A percentile compares a stretch with the other conserved stretches of the same genome.
phyloP scores from a whole-genome alignment of 2,113 vertebrate species.

The Caranx ignobilis region DNA sequence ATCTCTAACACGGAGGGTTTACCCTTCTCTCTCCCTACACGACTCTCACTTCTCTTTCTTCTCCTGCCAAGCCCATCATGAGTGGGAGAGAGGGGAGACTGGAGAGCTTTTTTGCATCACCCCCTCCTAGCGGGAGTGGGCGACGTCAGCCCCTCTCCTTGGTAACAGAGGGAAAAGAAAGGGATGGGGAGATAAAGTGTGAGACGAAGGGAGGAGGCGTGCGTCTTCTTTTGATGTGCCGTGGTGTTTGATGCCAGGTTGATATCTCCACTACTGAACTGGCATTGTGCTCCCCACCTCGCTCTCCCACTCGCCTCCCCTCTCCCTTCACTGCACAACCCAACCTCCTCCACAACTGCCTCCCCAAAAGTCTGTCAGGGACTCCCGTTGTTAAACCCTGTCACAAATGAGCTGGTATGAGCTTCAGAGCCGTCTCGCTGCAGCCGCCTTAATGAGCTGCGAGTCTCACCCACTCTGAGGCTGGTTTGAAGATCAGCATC shows the following conservation, averaged over 20 bases:
- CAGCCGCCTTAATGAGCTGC: slow-evolving; percentile 64
- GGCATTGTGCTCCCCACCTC: slow-evolving; percentile 59
- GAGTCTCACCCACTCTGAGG: slow-evolving; percentile 21
- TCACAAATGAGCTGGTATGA: slow-evolving; percentile 45
- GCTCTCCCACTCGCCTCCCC: slow-evolving; percentile 25
- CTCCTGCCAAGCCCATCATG: slow-evolving; percentile 79
- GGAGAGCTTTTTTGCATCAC: slow-evolving; percentile 78
- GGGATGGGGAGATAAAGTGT: slow-evolving; percentile 65
- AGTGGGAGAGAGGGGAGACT: slow-evolving; percentile 70
- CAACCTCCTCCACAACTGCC: slow-evolving; percentile 23
- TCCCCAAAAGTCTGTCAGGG: slow-evolving; percentile 47
- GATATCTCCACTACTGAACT: slow-evolving; percentile 71
- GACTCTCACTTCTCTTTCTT: slow-evolving; percentile 74
- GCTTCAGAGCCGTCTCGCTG: slow-evolving; percentile 34
- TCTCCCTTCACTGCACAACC: not conserved
- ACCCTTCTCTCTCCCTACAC: slow-evolving; percentile 60
- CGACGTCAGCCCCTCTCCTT: slow-evolving; percentile 79
- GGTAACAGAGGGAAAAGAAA: slow-evolving; percentile 67
- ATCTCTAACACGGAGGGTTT: slow-evolving; percentile 80
- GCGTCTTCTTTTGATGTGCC: slow-evolving; percentile 76
- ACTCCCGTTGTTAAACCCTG: slow-evolving; percentile 38
- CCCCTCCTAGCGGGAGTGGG: slow-evolving; percentile 75
- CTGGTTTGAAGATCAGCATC: slow-evolving; percentile 47
- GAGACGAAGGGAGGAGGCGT: slow-evolving; percentile 56
- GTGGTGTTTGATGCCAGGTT: slow-evolving; percentile 78